Evolutionary conservation across 2,888 invertebrate genomes (phyloP).

Genomic region (Drosophila barbarae): DNA sequence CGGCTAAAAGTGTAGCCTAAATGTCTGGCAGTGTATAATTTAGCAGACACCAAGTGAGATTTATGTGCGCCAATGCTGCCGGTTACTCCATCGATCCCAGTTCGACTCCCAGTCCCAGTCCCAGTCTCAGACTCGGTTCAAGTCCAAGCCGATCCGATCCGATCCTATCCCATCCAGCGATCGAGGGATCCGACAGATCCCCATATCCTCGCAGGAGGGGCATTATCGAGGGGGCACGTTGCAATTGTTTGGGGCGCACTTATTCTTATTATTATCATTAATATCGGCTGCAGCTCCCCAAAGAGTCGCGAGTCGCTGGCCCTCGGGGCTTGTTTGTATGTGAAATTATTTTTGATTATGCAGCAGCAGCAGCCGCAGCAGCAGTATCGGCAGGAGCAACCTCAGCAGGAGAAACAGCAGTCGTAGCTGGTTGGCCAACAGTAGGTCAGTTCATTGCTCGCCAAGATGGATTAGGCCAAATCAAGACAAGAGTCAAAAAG

Average conservation of each 20-base stretch:
- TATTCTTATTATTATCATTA: constrained; percentile 75
- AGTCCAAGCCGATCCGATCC: constrained; percentile 4
- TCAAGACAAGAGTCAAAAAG: constrained; percentile 26
- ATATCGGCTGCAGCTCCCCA: constrained; percentile 60
- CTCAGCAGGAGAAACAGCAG: constrained; percentile 16
- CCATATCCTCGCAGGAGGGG: constrained; percentile 45
- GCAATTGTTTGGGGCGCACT: constrained; percentile 74
- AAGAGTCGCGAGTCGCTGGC: constrained; percentile 33
- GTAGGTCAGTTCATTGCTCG: constrained; percentile 69
- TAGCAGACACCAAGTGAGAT: constrained; percentile 80
- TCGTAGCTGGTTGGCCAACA: constrained; percentile 49
- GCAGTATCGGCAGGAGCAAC: constrained; percentile 16
- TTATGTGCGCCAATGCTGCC: constrained; percentile 77
- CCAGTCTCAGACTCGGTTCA: neutral
- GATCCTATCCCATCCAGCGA: constrained; percentile 18
- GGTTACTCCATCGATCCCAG: constrained; percentile 47
- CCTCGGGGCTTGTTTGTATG: constrained; percentile 75
- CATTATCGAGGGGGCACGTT: constrained; percentile 37
- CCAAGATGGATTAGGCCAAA: constrained; percentile 64
- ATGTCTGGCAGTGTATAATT: constrained; percentile 80
- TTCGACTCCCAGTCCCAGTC: constrained; percentile 9
- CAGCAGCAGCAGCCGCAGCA: constrained; percentile 49
- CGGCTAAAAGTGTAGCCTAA: constrained; percentile 78
- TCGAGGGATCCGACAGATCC: constrained; percentile 38
- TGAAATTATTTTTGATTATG: constrained; percentile 74